Evolutionary conservation across 2,888 invertebrate genomes (phyloP), one percentile per base, ranked within the genome.

Genomic region (Euclidia mi): DNA sequence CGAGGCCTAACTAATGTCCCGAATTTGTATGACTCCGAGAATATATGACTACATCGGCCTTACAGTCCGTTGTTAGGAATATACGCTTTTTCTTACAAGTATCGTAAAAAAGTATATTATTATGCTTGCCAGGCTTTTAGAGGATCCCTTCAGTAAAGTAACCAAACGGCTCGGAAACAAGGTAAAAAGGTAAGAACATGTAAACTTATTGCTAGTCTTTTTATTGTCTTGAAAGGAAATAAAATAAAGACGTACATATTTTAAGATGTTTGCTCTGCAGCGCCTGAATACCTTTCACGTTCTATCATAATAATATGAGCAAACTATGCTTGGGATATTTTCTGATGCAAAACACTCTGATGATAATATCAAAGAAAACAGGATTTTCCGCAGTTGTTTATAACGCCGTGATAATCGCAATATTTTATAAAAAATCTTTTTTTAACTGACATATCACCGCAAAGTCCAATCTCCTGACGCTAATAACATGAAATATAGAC

Each of bases 1-100:
- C 65, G 34, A 42, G 31, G 35, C 25, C 53, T 74, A 65, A 74
- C 61, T 52, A 65, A 70, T 74, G 71, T 41, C 34, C 40, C 34
- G 52, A 65, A 70, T 65, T 60, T 60, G 65, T 74, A 65, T 52
- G 49, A 60, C 60, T 37, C 56, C 37, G 0, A 43, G 18, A 70
- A 74, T 70, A 56, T 65, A 74, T 60, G 41, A 9, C 3, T 11
- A 37, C 6, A 59, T 65, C 59, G 42, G 11, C 3, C 29, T n/a
- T 15, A 4, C 9, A 12, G 28, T 37, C 45, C 12, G 28, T 41
- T 45, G 40, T 38, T 40, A 25, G 25, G 20, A 2, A 45, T 28
- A 14, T 25, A 20, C 40, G 40, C 40, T n/a, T 40, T 15, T 20
- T 14, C 47, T 38, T 29, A 14, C 18, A 4, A 10, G 11, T 15